These are phyloP conservation scores for Scrobipalpa atriplicella DNA, from an alignment of 2,888 invertebrate species.

Conservation along the genomic window DNA sequence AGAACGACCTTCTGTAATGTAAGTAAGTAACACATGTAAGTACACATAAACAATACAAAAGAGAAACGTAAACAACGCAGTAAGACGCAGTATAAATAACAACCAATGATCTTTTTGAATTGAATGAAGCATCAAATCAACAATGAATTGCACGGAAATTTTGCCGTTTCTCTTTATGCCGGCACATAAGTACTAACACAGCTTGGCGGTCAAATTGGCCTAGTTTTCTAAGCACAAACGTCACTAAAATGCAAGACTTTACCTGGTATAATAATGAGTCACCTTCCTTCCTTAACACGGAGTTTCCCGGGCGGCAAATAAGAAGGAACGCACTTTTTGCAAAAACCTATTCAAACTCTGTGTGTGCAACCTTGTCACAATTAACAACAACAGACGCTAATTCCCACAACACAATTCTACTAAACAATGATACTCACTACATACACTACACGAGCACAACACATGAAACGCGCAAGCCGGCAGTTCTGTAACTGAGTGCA, in stretches of 20 bases:
- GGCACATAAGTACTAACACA: background rate
- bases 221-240: background rate
- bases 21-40: too few species aligned
- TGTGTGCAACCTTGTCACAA: slow-evolving; percentile 7
- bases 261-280: background rate
- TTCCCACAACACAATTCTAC: background rate
- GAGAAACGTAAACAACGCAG: too few species aligned
- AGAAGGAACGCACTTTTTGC: background rate
- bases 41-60: too few species aligned
- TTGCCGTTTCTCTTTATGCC: too few species aligned
- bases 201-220: background rate
- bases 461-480: background rate
- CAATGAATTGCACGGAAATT: too few species aligned
- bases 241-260: background rate
- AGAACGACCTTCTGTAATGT: background rate
- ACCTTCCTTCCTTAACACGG: too few species aligned
- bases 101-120: too few species aligned
- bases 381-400: background rate
- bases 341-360: background rate
- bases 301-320: too few species aligned
- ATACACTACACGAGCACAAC: too few species aligned
- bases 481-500: background rate
- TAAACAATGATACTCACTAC: background rate
- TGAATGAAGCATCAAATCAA: too few species aligned
- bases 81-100: too few species aligned